Evolutionary conservation across 1,140 invertebrate species (phyloP).

Genomic region (Diorhabda carinulata): DNA sequence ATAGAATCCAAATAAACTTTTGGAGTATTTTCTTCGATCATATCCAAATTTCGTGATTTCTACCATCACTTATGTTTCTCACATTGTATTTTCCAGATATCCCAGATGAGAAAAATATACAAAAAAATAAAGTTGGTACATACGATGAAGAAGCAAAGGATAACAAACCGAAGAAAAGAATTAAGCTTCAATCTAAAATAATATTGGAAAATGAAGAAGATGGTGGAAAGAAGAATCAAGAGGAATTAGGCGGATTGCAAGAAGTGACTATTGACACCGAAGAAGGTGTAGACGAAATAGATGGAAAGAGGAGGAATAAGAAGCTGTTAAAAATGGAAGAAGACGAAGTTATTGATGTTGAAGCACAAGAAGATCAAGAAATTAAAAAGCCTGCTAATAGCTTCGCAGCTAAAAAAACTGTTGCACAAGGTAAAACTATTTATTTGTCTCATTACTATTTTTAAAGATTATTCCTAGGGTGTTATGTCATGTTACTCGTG

Average conservation of each 20-base stretch:
- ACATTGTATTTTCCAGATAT: no score
- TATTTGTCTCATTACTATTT: no score
- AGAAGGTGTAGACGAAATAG: not conserved
- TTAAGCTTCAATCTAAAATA: not conserved
- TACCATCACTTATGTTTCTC: no score
- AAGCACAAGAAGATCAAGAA: slow-evolving; percentile 7
- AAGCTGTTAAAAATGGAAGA: not conserved
- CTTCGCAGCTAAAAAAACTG: slow-evolving; percentile 16
- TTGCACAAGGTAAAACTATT: slow-evolving; percentile 9
- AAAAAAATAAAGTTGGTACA: no score
- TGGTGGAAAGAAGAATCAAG: not conserved
- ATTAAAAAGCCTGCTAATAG: slow-evolving; percentile 9
- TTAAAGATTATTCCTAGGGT: no score
- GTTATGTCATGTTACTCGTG: no score
- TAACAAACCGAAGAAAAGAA: not conserved
- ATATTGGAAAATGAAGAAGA: not conserved
- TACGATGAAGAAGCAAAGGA: not conserved
- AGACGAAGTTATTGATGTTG: not conserved
- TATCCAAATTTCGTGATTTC: no score
- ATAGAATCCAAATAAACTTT: no score
- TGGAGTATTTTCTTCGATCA: no score
- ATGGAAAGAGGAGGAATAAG: not conserved
- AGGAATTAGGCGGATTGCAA: not conserved
- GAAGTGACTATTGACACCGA: not conserved
- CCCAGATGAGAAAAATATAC: no score